phyloP scores from a whole-genome alignment of 2,797 vertebrate genomes.

The Rhynchonycteris naso region DNA sequence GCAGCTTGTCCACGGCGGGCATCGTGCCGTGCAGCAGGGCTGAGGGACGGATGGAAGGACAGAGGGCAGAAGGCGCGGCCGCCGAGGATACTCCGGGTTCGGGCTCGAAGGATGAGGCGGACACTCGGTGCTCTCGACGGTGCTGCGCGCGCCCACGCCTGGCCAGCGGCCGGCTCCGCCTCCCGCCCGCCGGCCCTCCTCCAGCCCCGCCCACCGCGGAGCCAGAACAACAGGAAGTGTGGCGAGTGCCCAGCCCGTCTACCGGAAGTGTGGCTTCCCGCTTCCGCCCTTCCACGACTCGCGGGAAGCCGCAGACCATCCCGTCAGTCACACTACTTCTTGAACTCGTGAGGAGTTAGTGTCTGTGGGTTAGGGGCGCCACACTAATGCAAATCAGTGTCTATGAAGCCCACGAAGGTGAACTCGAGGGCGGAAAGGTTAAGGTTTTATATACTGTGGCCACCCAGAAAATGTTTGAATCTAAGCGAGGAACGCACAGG shows the following conservation, averaged over 20 bases:
- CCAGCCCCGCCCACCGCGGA: not conserved
- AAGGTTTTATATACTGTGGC: not conserved
- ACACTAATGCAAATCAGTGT: accelerated
- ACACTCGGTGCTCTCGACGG: not conserved
- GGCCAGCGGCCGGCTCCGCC: not conserved
- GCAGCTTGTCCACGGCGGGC: constrained; percentile 96
- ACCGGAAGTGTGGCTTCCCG: constrained; percentile 64
- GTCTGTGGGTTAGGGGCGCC: accelerated
- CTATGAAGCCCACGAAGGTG: accelerated
- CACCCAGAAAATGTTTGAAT: not conserved
- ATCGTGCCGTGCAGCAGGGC: constrained; percentile 87
- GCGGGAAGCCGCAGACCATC: accelerated
- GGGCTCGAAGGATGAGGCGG: not conserved
- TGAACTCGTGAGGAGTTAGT: accelerated
- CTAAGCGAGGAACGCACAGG: not conserved
- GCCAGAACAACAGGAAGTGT: constrained; percentile 76
- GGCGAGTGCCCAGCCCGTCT: not conserved
- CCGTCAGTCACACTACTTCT: accelerated
- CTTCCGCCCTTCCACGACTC: accelerated
- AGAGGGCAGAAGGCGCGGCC: not conserved
- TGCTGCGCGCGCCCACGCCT: not conserved
- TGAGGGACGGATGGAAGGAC: not conserved
- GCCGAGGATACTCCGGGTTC: not conserved
- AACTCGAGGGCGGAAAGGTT: not conserved
- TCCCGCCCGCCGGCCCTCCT: not conserved